These are phyloP conservation scores for Cladopsammia gracilis DNA, from an alignment of 64 coral and sea anemone genomes.

Conservation along the genomic window DNA sequence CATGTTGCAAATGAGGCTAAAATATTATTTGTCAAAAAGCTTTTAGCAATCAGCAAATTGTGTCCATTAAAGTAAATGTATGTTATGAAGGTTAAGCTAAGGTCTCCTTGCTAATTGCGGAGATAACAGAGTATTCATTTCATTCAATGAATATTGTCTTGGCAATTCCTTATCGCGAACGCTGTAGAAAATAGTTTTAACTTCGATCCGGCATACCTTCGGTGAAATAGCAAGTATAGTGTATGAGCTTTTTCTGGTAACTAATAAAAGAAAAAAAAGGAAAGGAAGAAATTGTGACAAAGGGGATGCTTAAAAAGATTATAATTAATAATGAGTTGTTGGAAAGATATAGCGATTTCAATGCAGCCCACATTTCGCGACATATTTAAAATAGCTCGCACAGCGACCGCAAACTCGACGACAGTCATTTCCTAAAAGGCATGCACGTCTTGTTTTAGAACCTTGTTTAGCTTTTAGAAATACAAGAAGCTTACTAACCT, in stretches of 20 bases:
- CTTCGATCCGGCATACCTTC: no score
- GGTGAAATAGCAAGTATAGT: no score
- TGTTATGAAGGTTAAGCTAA: conserved; percentile 18
- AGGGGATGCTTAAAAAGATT: no score
- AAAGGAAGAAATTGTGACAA: no score
- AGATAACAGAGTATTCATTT: conserved; percentile 37
- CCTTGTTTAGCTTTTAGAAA: background rate
- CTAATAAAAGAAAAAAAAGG: no score
- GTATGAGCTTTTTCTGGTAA: no score
- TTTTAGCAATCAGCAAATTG: conserved; percentile 27
- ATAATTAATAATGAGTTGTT: no score
- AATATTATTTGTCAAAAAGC: conserved; percentile 37
- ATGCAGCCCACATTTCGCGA: background rate
- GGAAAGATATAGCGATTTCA: no score
- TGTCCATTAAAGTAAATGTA: background rate
- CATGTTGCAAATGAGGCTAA: background rate
- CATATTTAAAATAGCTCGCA: background rate
- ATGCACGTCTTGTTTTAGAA: background rate
- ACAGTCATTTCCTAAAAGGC: background rate
- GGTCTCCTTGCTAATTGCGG: conserved; percentile 16
- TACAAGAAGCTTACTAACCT: background rate
- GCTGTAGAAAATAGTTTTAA: no score
- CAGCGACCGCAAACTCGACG: background rate
- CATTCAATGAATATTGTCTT: background rate
- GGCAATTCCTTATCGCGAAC: background rate